Evolutionary conservation across 30 jellyfish, hydroid and myxozoan genomes (phyloP).

Genomic region (Hydra vulgaris): DNA sequence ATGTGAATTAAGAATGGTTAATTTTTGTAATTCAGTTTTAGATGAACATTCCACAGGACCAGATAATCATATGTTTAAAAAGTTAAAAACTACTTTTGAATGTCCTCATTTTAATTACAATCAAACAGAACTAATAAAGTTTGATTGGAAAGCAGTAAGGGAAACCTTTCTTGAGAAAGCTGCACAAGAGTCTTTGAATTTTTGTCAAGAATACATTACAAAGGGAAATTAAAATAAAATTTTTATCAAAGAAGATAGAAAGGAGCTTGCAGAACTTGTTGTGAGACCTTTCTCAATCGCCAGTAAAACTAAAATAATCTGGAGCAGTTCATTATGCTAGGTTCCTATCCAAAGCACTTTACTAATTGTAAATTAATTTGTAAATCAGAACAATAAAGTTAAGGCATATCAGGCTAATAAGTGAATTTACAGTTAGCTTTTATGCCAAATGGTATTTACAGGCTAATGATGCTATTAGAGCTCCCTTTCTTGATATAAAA

Average conservation of each 20-base stretch:
- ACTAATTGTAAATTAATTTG: no score
- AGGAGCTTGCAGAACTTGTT: background rate
- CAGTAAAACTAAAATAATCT: background rate
- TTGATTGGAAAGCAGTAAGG: background rate
- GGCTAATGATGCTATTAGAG: background rate
- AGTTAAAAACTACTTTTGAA: background rate
- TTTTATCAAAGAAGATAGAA: background rate
- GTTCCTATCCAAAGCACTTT: background rate
- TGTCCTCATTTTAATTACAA: background rate
- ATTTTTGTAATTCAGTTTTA: background rate
- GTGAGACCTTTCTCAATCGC: background rate
- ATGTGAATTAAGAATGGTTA: background rate
- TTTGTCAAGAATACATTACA: background rate
- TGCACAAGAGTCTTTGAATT: background rate
- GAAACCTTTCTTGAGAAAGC: background rate
- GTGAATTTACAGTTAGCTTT: background rate
- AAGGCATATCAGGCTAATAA: background rate
- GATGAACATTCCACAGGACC: background rate
- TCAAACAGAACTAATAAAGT: background rate
- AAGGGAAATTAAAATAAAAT: background rate
- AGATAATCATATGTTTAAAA: background rate
- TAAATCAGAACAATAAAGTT: background rate
- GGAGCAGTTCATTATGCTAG: background rate
- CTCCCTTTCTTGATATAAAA: background rate
- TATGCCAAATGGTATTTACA: background rate